These are phyloP conservation scores for Ctena decussata DNA, from an alignment of 2,888 invertebrate genomes.

Conservation along the genomic window DNA sequence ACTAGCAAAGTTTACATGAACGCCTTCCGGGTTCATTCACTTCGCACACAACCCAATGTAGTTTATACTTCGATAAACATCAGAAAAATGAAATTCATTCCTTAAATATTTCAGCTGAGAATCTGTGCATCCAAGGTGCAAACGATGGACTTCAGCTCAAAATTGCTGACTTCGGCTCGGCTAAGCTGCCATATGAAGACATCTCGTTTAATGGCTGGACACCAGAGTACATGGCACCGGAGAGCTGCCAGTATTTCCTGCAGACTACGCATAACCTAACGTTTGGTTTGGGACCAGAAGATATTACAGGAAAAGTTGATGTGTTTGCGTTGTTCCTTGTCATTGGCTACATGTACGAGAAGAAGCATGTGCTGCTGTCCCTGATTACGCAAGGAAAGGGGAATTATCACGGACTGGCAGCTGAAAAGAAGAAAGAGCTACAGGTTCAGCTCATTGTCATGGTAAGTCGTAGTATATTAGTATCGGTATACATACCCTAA, in stretches of 20 bases:
- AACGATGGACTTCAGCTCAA: conserved; percentile 33
- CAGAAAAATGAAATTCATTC: no score
- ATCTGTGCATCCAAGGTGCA: conserved; percentile 45
- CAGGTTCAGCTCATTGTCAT: conserved; percentile 51
- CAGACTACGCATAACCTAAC: neutral
- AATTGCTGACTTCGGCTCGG: conserved; percentile 70
- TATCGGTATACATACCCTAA: no score
- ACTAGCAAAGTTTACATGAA: no score
- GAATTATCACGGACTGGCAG: conserved; percentile 40
- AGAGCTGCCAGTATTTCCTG: conserved; percentile 56
- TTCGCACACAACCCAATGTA: no score
- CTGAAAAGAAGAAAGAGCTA: conserved; percentile 17
- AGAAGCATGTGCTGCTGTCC: conserved; percentile 62
- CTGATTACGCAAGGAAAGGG: conserved; percentile 60
- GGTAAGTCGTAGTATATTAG: conserved; percentile 56
- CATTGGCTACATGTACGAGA: conserved; percentile 61
- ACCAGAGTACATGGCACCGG: conserved; percentile 71
- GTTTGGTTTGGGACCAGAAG: conserved; percentile 22
- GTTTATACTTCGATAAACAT: no score
- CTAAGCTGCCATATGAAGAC: conserved; percentile 53
- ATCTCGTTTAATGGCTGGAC: conserved; percentile 62
- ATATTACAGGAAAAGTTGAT: conserved; percentile 64
- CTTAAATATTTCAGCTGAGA: conserved; percentile 73
- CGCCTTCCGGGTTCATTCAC: no score
- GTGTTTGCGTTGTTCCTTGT: conserved; percentile 64